phyloP scores from a whole-genome alignment of 2,888 invertebrate species.

The Nomada ruficornis region DNA sequence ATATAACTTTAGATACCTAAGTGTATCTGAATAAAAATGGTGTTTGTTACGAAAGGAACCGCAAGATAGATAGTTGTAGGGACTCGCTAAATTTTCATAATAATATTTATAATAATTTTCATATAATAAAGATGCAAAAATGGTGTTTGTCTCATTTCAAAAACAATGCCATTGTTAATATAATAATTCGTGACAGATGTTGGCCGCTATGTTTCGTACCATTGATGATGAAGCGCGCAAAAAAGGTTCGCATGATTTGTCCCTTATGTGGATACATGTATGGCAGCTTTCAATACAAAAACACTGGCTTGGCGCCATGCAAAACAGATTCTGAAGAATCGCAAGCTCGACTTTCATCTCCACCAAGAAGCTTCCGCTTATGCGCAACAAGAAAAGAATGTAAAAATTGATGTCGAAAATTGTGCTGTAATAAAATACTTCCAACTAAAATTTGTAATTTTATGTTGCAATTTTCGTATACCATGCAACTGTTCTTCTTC shows the following conservation, averaged over 20 bases:
- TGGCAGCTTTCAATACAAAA: slow-evolving; percentile 62
- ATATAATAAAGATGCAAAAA: no score
- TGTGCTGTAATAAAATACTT: not conserved
- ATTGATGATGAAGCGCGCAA: slow-evolving; percentile 72
- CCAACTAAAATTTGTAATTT: not conserved
- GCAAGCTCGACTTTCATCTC: slow-evolving; percentile 48
- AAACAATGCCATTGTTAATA: not conserved
- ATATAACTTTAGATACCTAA: no score
- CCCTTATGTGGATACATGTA: slow-evolving; percentile 70
- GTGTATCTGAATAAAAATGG: no score
- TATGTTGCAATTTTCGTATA: not conserved
- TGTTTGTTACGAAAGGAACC: no score
- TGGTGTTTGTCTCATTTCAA: not conserved
- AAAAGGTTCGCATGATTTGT: slow-evolving; percentile 68
- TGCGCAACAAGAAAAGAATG: slow-evolving; percentile 17
- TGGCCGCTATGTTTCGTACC: slow-evolving; percentile 72
- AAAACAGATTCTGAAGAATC: slow-evolving; percentile 48
- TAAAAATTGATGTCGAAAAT: not conserved
- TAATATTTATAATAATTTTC: no score
- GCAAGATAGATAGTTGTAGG: no score
- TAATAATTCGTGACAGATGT: slow-evolving; percentile 56
- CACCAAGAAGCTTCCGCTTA: slow-evolving; percentile 48
- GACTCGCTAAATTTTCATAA: no score
- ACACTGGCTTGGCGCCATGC: slow-evolving; percentile 44
- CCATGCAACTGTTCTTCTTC: not conserved